Evolutionary conservation across 2,888 invertebrate species (phyloP), one percentile per base, ranked within the genome.

Genomic region (Strigamia maritima): DNA sequence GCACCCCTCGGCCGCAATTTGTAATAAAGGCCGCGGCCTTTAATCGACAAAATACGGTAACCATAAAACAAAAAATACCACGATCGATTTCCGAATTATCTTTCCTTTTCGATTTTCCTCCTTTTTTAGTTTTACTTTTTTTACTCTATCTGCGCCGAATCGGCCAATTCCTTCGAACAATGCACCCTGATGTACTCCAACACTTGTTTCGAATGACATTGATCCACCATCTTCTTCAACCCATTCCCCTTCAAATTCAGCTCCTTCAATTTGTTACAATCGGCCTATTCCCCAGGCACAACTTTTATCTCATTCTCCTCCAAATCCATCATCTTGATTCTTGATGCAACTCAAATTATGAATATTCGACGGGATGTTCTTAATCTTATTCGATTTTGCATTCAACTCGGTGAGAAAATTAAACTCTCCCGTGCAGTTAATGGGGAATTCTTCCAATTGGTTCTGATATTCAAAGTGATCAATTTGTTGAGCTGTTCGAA

Each of bases 181-280:
- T 92, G 89, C 79, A 90, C 90, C n/a, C 90, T 87, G 2, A 94
- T 88, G 84, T 93, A 94, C 83, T 93, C 93, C 31, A 94, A 82
- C 4, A 94, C 88, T 85, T 93, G 92, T 84, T 93, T 93, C 0
- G 91, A 89, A 75, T 83, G 83, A 82, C 92, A 91, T 83, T 93
- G 92, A 49, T 86, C 85, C 81, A 91, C 90, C 0, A 94, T 85
- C 84, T 94, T 94, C 82, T 89, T 88, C 54, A 94, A 88, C 8
- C 93, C 91, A 86, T 94, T 94, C 6, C 91, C 91, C 85, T 91
- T 91, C 35, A 94, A 86, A 83, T 91, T 90, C 0, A 94, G 81
- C 83, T 93, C 93, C 88, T 93, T 93, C n/a, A 94, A 84, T 86
- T 93, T 93, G 0, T 87, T 83, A 84, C 92, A 90, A 82, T 89